Conservation (phyloP, 2,888 invertebrate genomes). For the Phaonia tiefii region DNA sequence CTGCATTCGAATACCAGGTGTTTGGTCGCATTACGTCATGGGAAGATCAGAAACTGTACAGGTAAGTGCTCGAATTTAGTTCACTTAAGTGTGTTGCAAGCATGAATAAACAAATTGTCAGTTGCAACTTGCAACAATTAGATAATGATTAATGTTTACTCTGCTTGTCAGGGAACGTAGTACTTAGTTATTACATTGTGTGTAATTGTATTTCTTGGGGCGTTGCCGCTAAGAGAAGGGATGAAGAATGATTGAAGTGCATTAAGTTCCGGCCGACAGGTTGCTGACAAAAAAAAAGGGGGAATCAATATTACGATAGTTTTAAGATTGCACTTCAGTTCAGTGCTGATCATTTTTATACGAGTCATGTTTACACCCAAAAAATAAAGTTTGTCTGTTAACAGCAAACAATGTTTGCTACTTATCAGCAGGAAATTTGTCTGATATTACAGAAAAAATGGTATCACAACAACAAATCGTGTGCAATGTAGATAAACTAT, state of each 20-base stretch:
- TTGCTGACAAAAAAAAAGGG: too few relatives aligned
- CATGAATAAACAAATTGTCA: constrained; percentile 23
- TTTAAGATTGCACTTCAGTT: too few relatives aligned
- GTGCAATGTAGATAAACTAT: too few relatives aligned
- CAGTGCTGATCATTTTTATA: too few relatives aligned
- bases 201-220: background rate
- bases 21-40: constrained; percentile 16
- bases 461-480: too few relatives aligned
- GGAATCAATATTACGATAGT: too few relatives aligned
- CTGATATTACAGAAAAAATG: too few relatives aligned
- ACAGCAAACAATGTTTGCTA: too few relatives aligned
- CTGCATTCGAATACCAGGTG: constrained; percentile 52
- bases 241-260: background rate
- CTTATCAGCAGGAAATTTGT: too few relatives aligned
- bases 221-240: background rate
- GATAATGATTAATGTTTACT: constrained; percentile 9
- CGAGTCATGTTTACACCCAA: too few relatives aligned
- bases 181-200: background rate
- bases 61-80: constrained; percentile 37
- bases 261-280: background rate
- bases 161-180: background rate
- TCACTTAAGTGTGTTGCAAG: constrained; percentile 10
- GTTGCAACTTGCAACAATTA: background rate
- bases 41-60: constrained; percentile 35
- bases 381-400: too few relatives aligned